Base-by-base conservation (phyloP, 2,797 vertebrate genomes). In the Dendrocincla tyrannina region DNA sequence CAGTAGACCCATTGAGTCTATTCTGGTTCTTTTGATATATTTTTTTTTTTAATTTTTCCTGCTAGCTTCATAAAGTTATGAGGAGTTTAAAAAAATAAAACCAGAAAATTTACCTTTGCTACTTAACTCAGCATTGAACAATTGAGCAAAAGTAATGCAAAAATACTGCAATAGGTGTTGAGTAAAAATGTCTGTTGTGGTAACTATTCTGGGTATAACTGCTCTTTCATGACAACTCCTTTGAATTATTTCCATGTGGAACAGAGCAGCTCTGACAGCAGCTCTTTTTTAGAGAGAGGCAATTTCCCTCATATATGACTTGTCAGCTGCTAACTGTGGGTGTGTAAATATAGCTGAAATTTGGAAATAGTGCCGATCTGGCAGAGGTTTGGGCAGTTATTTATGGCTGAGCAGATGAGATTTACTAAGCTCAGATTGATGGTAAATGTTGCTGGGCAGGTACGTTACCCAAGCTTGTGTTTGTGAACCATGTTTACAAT, bases 271-370 rank as follows among this genome's bases (percentile, higher is more conserved):
- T 93, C 82, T 93, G 94, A 92, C 87, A 92, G 92, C 53, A 93
- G 77, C 85, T 82, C 86, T 95, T 89, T 95, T 95, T 91, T 44
- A 89, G 59, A 91, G 74, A 41, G 30, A 94, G 85, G 89, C 91
- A 93, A 88, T 97, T 95, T 96, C 88, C 83, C 32, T 95, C 91
- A 46, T 89, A 88, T 91, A 91, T 85, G 92, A 83, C 82, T 88
- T 95, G 95, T 96, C 95, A 95, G 80, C 89, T 92, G 95, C 66
- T 93, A 80, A 91, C 89, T 72, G 89, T 89, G 87, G 66, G 92
- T 78, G 85, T 89, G 79, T 96, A 92, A 95, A 93, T 96, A 89
- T 44, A 93, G 69, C 73, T 93, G 89, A 91, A 92, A 79, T 84
- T 96, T 91, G 91, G 87, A 88, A 91, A 94, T 83, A 88, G 58